Base-by-base conservation (phyloP, 2,113 vertebrate species). In the Aphelocoma coerulescens region DNA sequence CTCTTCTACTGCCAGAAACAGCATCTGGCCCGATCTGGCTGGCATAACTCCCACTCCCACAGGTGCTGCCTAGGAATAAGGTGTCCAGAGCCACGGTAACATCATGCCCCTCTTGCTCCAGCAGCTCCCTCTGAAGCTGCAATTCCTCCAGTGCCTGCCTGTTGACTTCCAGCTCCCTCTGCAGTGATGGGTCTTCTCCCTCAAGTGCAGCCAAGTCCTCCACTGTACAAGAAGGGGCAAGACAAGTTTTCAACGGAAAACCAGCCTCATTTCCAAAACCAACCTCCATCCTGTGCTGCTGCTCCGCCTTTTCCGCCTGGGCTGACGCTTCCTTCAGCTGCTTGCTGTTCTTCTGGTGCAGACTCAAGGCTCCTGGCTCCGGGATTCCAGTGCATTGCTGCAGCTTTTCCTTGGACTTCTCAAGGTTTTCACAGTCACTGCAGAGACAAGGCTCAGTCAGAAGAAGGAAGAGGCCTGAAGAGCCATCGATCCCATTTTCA, bases 81-180 rank as follows among this genome's bases (percentile, higher is more conserved):
- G 7, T 55, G 63, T 97, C 93, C 91, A 99, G 94, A 1, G 98
- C 98, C 5, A 95, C 30, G 6, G 96, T 96, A 91, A 97, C 71
- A 30, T 98, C 98, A 1, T 93, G 74, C 51, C 96, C 97, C 69
- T 99, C 99, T 75, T 98, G 98, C 52, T 97, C 97, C 93, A 98
- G 96, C 62, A 98, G 93, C 52, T 97, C 98, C 46, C 94, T 96
- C 92, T 98, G 98, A 74, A 99, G 96, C 57, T 96, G 97, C 69
- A 98, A 97, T 24, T 98, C 97, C 95, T 99, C 98, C 61, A 99
- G 81, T 7, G 94, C 96, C 95, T 97, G 98, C 93, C 97, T 95
- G 32, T 97, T 91, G 24, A 58, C 63, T 65, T 98, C 84, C 76
- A 99, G 73, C 85, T 99, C 98, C 11, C 91, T 78, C 41, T 97